These are phyloP conservation scores for Teleopsis dalmanni DNA, from an alignment of 1,140 invertebrate species.

Conservation along the genomic window DNA sequence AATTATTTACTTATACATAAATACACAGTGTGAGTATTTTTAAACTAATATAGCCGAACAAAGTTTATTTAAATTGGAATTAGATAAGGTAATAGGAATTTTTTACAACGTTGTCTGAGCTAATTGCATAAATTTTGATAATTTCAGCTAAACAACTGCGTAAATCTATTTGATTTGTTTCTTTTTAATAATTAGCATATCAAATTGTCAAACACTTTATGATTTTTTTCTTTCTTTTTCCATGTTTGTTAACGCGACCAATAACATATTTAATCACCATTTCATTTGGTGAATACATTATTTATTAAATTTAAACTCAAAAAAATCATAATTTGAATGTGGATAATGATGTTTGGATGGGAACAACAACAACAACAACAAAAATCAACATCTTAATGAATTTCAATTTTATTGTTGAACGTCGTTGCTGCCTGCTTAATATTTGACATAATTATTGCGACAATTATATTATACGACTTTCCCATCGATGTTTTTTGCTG, in stretches of 20 bases:
- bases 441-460: too few relatives aligned
- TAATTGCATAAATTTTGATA: too few relatives aligned
- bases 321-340: too few relatives aligned
- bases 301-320: conserved; percentile 10
- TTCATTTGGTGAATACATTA: conserved; percentile 10
- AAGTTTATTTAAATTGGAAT: conserved; percentile 1
- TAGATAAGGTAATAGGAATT: not conserved
- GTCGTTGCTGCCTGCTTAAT: conserved; percentile 2
- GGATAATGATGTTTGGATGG: too few relatives aligned
- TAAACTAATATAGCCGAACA: not conserved
- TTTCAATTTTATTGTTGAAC: not conserved
- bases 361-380: too few relatives aligned
- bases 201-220: conserved; percentile 15
- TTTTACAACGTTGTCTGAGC: conserved; percentile 1
- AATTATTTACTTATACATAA: too few relatives aligned
- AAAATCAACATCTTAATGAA: too few relatives aligned
- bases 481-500: too few relatives aligned
- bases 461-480: too few relatives aligned
- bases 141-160: too few relatives aligned
- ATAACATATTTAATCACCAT: conserved; percentile 13
- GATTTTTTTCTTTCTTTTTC: conserved; percentile 21
- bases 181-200: conserved; percentile 1
- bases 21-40: too few relatives aligned
- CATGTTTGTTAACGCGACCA: conserved; percentile 16
- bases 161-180: too few relatives aligned